These are phyloP conservation scores for Cabera pusaria DNA, from an alignment of 2,888 invertebrate species.

Conservation along the genomic window DNA sequence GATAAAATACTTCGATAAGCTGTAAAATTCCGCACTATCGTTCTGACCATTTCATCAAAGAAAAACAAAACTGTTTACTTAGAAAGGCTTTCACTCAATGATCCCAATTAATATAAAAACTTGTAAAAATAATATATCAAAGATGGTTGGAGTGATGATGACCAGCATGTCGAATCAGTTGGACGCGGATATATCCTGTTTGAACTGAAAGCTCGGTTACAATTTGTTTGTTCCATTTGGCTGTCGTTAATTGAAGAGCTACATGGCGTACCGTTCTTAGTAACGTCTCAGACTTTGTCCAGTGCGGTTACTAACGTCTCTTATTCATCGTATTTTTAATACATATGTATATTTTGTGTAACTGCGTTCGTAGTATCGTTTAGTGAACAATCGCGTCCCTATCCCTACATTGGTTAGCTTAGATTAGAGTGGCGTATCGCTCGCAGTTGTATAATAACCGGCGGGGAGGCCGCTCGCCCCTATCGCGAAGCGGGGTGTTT, in stretches of 20 bases:
- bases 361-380: slow-evolving; percentile 24
- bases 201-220: slow-evolving; percentile 66
- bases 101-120: no score
- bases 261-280: slow-evolving; percentile 51
- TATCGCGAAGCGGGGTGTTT: slow-evolving; percentile 36
- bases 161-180: slow-evolving; percentile 35
- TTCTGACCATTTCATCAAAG: no score
- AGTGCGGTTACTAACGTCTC: slow-evolving; percentile 25
- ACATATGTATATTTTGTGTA: slow-evolving; percentile 10
- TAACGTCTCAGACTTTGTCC: slow-evolving; percentile 47
- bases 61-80: no score
- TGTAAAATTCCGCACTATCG: no score
- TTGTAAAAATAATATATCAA: no score
- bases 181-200: slow-evolving; percentile 76
- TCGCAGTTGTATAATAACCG: slow-evolving; percentile 68
- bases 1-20: slow-evolving; percentile 6
- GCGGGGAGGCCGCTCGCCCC: slow-evolving; percentile 65
- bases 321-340: slow-evolving; percentile 17
- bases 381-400: slow-evolving; percentile 36
- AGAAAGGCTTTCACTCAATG: no score
- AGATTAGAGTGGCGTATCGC: slow-evolving; percentile 42
- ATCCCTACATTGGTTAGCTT: no score
- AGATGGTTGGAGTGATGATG: slow-evolving; percentile 11
- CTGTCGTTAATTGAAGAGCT: slow-evolving; percentile 68
- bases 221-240: slow-evolving; percentile 59